These are phyloP conservation scores for Drosophila mauritiana DNA, from an alignment of 1,140 invertebrate genomes.

Conservation along the genomic window DNA sequence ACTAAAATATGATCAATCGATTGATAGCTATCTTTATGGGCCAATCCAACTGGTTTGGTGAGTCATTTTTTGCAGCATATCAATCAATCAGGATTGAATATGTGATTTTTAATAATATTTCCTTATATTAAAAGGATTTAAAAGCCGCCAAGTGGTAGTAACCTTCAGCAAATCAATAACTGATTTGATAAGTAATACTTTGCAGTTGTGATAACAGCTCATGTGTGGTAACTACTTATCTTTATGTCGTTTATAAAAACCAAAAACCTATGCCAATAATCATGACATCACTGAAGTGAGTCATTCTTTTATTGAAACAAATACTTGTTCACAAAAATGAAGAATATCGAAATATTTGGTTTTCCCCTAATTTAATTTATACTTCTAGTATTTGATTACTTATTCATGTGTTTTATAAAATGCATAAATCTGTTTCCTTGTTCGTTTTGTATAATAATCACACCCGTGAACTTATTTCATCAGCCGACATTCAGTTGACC, in stretches of 20 bases:
- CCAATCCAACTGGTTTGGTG: background rate
- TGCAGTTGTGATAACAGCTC: constrained; percentile 1
- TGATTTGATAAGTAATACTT: constrained; percentile 5
- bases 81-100: background rate
- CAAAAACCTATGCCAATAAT: background rate
- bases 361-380: background rate
- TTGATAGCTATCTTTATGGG: background rate
- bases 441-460: background rate
- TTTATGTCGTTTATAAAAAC: background rate
- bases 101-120: background rate
- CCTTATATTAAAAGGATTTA: background rate
- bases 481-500: constrained; percentile 13
- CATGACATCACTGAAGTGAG: background rate
- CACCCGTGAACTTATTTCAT: background rate
- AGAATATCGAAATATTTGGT: background rate
- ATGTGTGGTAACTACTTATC: constrained; percentile 1
- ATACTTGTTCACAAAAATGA: background rate
- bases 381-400: too few species aligned
- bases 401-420: too few species aligned
- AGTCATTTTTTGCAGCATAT: background rate
- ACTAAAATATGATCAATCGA: constrained; percentile 5
- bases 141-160: background rate
- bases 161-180: constrained; percentile 14
- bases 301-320: background rate
- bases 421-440: too few species aligned